A percentile compares a stretch with the other conserved stretches of the same genome.
phyloP scores from a whole-genome alignment of 2,113 vertebrate genomes.

The Vanacampus margaritifer region DNA sequence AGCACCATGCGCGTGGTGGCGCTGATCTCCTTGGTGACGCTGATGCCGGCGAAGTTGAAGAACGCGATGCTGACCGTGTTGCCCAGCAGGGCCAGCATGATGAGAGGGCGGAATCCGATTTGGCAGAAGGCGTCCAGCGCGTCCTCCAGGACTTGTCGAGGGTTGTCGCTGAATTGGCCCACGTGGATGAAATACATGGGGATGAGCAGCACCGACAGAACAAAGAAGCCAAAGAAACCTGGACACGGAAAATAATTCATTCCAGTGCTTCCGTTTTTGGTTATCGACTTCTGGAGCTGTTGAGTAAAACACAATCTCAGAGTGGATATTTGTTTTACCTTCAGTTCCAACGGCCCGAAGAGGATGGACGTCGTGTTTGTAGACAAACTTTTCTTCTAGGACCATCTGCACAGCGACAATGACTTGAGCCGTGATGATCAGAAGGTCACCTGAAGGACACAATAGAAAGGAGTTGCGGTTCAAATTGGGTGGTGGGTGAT shows the following conservation, averaged over 20 bases:
- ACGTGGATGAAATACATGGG: conserved; percentile 89
- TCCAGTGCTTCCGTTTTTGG: not conserved
- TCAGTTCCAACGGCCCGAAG: conserved; percentile 87
- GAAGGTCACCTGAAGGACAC: conserved; percentile 78
- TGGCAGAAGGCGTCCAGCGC: conserved; percentile 90
- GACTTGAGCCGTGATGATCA: conserved; percentile 91
- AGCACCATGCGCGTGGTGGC: conserved; percentile 96
- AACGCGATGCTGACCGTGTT: conserved; percentile 93
- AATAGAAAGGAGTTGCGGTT: conserved; percentile 1
- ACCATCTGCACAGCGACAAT: conserved; percentile 91
- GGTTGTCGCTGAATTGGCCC: conserved; percentile 75
- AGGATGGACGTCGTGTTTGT: conserved; percentile 87
- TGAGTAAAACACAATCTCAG: not conserved
- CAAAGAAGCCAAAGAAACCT: conserved; percentile 89
- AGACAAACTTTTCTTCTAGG: conserved; percentile 93
- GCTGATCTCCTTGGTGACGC: conserved; percentile 93
- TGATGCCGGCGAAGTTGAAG: conserved; percentile 95
- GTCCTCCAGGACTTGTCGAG: conserved; percentile 79
- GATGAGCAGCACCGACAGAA: conserved; percentile 83
- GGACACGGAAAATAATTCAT: not conserved
- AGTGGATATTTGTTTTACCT: conserved; percentile 62
- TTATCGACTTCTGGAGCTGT: not conserved
- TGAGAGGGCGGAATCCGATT: conserved; percentile 79
- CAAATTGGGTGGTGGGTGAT: not conserved
- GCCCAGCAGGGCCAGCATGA: conserved; percentile 81